Evolutionary conservation across 2,888 invertebrate genomes (phyloP).

Genomic region (Calameuta pallipes): DNA sequence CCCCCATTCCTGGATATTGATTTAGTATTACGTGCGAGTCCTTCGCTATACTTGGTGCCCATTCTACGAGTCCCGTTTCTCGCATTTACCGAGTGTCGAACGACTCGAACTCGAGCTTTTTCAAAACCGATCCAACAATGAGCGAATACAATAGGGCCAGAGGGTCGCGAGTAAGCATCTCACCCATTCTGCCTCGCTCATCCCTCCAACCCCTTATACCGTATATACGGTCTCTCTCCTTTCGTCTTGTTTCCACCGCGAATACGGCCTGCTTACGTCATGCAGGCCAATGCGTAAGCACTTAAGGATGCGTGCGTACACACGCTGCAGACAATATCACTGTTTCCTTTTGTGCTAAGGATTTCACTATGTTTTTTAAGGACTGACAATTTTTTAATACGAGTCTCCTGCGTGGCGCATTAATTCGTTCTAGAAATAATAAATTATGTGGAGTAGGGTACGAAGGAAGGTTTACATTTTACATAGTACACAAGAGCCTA

Average conservation of each 20-base stretch:
- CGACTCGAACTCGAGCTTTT: slow-evolving; percentile 42
- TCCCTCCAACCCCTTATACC: background rate
- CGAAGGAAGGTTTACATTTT: background rate
- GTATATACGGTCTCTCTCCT: background rate
- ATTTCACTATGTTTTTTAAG: background rate
- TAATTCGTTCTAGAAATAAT: background rate
- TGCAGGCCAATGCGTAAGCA: background rate
- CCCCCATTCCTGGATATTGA: slow-evolving; percentile 57
- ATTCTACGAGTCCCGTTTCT: slow-evolving; percentile 42
- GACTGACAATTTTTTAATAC: background rate
- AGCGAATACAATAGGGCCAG: slow-evolving; percentile 28
- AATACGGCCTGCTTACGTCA: background rate
- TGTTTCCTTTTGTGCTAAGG: background rate
- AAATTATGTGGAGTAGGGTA: background rate
- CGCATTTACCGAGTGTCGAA: slow-evolving; percentile 36
- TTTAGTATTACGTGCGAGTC: slow-evolving; percentile 58
- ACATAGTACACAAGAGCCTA: background rate
- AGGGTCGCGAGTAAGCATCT: slow-evolving; percentile 8
- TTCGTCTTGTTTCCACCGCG: background rate
- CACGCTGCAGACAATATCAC: background rate
- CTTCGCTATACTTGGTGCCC: slow-evolving; percentile 40
- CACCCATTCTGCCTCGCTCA: background rate
- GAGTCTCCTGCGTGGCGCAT: background rate
- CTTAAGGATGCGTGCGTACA: background rate
- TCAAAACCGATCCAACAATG: slow-evolving; percentile 46